These are phyloP conservation scores for Volucella inanis DNA, from an alignment of 2,888 invertebrate genomes.

Conservation along the genomic window DNA sequence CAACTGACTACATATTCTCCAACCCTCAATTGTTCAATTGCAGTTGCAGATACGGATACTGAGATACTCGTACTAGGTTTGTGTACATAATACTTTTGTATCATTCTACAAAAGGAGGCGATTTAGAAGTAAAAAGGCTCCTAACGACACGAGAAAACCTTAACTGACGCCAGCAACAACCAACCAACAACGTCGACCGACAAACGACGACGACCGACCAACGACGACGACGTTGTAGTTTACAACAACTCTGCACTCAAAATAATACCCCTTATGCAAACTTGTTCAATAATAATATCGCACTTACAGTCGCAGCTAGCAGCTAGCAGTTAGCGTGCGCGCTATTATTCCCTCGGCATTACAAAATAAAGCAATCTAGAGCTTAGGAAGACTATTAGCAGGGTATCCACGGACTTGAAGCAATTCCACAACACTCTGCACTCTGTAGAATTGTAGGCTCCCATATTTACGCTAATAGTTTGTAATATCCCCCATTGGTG, in stretches of 20 bases:
- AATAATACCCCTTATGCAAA: slow-evolving; percentile 60
- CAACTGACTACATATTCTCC: neutral
- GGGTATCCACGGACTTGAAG: slow-evolving; percentile 1
- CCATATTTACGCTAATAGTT: slow-evolving; percentile 67
- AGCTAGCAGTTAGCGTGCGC: slow-evolving; percentile 8
- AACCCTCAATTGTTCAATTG: slow-evolving; percentile 48
- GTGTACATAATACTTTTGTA: slow-evolving; percentile 33
- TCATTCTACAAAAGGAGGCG: neutral
- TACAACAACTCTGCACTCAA: slow-evolving; percentile 5
- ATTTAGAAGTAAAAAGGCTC: slow-evolving; percentile 16
- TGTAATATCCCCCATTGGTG: slow-evolving; percentile 40
- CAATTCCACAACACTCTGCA: neutral
- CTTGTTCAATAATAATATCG: slow-evolving; percentile 63
- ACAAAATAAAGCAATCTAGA: slow-evolving; percentile 57
- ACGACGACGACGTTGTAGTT: slow-evolving; percentile 17
- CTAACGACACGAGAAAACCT: neutral
- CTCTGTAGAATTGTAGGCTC: slow-evolving; percentile 25
- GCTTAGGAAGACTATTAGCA: slow-evolving; percentile 34
- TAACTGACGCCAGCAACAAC: neutral
- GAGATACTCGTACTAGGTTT: neutral
- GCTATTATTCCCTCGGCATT: slow-evolving; percentile 47
- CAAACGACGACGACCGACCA: neutral
- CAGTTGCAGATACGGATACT: slow-evolving; percentile 33
- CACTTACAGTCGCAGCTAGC: slow-evolving; percentile 41
- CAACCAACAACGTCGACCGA: neutral